Conservation (phyloP, 2,113 vertebrate genomes). For the Onychostoma macrolepis region DNA sequence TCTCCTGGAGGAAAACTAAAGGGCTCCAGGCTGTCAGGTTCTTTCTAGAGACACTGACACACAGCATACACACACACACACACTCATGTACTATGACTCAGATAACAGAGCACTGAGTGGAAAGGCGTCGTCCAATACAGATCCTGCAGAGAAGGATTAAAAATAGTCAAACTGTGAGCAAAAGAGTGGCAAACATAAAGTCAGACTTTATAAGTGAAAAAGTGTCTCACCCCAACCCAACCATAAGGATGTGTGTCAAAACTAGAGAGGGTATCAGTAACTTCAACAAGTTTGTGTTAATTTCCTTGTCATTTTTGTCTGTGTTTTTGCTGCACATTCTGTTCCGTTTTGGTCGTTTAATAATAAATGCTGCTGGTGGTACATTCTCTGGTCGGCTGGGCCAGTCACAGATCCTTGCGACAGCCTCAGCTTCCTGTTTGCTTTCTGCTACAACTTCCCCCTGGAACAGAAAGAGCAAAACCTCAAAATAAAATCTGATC, state of each 20-base stretch:
- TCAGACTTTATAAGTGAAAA: neutral
- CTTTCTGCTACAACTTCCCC: conserved; percentile 92
- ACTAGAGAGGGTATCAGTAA: conserved; percentile 91
- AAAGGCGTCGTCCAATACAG: conserved; percentile 90
- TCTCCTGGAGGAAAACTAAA: neutral
- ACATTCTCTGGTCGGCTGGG: conserved; percentile 92
- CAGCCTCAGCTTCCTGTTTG: conserved; percentile 85
- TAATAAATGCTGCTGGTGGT: conserved; percentile 91
- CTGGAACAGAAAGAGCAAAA: conserved; percentile 53
- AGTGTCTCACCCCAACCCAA: conserved; percentile 87
- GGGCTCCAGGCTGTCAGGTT: neutral
- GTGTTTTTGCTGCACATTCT: conserved; percentile 88
- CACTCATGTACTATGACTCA: conserved; percentile 3
- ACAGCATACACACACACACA: neutral
- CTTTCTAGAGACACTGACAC: conserved; percentile 15
- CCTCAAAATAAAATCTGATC: neutral
- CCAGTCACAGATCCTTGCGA: conserved; percentile 96
- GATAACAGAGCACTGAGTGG: conserved; percentile 72
- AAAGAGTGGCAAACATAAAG: neutral
- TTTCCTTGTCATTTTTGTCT: conserved; percentile 93
- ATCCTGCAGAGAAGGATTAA: conserved; percentile 73
- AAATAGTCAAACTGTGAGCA: neutral
- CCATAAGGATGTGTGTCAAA: conserved; percentile 89
- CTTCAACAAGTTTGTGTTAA: conserved; percentile 90
- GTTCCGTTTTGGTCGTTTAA: conserved; percentile 83